Evolutionary conservation across 2,888 invertebrate genomes (phyloP).

Genomic region (Malthinus flaveolus): DNA sequence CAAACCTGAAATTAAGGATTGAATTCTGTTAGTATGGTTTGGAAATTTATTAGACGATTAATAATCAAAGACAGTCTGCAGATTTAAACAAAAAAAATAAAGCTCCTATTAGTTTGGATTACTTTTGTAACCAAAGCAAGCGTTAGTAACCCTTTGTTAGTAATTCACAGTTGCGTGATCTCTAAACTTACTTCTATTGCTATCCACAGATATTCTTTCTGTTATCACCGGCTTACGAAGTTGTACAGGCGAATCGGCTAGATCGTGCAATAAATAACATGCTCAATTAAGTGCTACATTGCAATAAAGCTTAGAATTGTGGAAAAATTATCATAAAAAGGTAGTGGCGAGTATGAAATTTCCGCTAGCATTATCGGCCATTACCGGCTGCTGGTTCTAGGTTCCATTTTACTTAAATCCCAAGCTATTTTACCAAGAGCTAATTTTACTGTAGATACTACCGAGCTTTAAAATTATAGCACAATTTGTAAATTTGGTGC

Average conservation of each 20-base stretch:
- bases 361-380: no score
- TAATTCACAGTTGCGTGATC: background rate
- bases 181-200: constrained; percentile 31
- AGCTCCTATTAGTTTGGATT: background rate
- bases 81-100: background rate
- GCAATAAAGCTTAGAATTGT: background rate
- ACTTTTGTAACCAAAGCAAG: background rate
- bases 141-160: background rate
- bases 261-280: constrained; percentile 27
- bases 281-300: constrained; percentile 4
- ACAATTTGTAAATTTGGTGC: no score
- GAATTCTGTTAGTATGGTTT: constrained; percentile 19
- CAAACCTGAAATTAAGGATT: constrained; percentile 38
- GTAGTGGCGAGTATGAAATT: background rate
- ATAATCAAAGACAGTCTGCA: background rate
- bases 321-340: background rate
- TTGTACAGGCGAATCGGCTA: constrained; percentile 22
- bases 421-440: no score
- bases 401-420: no score
- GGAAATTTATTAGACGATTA: background rate
- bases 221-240: constrained; percentile 16
- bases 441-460: no score
- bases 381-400: no score
- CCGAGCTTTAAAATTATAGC: no score
- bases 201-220: constrained; percentile 31